Conservation (phyloP, 2,113 vertebrate species). For the Eulemur rufifrons region DNA sequence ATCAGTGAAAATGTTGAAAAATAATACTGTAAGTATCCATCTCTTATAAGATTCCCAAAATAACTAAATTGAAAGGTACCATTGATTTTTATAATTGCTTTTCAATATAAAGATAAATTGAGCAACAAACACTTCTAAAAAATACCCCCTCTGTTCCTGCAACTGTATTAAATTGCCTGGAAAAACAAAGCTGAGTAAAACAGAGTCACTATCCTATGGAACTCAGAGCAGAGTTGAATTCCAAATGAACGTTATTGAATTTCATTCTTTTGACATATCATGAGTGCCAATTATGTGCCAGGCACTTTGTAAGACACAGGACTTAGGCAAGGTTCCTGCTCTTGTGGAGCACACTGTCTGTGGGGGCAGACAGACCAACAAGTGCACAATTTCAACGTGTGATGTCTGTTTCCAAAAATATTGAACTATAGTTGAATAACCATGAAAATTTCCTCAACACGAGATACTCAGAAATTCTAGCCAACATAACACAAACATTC, state of each 20-base stretch:
- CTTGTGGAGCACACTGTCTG: neutral
- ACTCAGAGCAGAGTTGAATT: neutral
- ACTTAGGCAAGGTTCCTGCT: neutral
- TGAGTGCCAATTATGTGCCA: too few species aligned
- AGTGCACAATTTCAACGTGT: neutral
- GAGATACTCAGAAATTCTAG: conserved; percentile 7
- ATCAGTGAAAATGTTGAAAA: neutral
- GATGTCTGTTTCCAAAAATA: neutral
- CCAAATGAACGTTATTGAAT: neutral
- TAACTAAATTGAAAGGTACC: conserved; percentile 15
- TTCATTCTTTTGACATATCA: neutral
- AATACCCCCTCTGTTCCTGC: neutral
- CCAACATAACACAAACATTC: neutral
- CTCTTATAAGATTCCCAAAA: neutral
- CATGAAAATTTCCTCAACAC: neutral
- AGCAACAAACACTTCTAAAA: neutral
- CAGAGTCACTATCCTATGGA: neutral
- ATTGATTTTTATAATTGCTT: neutral
- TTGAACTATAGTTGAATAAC: neutral
- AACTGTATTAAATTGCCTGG: neutral
- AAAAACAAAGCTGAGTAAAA: too few species aligned
- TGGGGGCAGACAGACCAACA: neutral
- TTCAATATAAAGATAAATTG: conserved; percentile 22
- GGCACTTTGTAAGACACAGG: neutral
- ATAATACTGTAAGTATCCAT: conserved; percentile 3